Percentiles rank a stretch among this genome's conserved stretches.
Conservation (phyloP, 2,888 invertebrate genomes). For the Netelia fuscicornis region DNA sequence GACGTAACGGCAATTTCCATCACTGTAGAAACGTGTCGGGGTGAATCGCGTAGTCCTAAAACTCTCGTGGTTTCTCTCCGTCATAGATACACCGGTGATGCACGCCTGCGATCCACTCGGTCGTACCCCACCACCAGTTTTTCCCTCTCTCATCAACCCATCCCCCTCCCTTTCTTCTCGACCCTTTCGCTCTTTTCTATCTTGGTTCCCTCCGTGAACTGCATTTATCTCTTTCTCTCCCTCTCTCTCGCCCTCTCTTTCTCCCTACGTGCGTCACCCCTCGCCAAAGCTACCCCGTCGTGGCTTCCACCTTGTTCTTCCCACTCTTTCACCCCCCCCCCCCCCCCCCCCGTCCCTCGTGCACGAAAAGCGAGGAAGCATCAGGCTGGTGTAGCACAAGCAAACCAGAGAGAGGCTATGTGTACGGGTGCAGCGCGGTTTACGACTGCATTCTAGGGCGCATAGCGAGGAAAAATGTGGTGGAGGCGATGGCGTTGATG, state of each 20-base stretch:
- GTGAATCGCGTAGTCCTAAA: slow-evolving; percentile 32
- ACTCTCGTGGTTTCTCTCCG: slow-evolving; percentile 35
- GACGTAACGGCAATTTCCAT: neutral
- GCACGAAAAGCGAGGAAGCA: too few relatives aligned
- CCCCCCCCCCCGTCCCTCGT: too few relatives aligned
- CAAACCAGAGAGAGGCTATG: neutral
- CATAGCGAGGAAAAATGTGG: slow-evolving; percentile 24
- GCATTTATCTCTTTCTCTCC: slow-evolving; percentile 5
- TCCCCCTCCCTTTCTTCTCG: slow-evolving; percentile 4
- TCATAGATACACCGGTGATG: slow-evolving; percentile 37
- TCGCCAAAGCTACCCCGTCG: slow-evolving; percentile 32
- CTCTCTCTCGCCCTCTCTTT: slow-evolving; percentile 13
- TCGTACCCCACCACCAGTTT: slow-evolving; percentile 28
- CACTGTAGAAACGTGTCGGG: slow-evolving; percentile 18
- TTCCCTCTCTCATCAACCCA: neutral
- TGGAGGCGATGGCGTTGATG: neutral
- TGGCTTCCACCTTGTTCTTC: slow-evolving; percentile 36
- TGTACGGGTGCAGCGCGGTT: slow-evolving; percentile 12
- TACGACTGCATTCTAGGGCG: slow-evolving; percentile 54
- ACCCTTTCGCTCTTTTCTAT: slow-evolving; percentile 13
- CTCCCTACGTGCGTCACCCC: slow-evolving; percentile 3
- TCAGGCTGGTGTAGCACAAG: too few relatives aligned
- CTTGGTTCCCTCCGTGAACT: slow-evolving; percentile 2
- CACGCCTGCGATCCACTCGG: slow-evolving; percentile 43
- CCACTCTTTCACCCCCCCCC: slow-evolving; percentile 23